Conservation (phyloP, 1,140 invertebrate genomes). For the Arctopsyche grandis region DNA sequence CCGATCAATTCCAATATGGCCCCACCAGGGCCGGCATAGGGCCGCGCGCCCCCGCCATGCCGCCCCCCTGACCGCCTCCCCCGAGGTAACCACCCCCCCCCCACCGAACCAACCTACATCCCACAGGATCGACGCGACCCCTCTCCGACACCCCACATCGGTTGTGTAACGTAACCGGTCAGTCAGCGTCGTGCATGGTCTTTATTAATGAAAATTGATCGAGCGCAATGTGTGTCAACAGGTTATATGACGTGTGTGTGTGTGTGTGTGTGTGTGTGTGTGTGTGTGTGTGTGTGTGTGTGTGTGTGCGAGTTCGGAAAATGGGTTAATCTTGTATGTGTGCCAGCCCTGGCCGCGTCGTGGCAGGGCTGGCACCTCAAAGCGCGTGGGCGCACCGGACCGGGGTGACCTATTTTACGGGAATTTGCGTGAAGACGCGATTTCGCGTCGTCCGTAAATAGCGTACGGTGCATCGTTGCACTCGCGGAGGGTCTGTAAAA, state of each 20-base stretch:
- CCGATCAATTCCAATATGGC: constrained; percentile 44
- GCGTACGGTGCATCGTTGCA: not conserved
- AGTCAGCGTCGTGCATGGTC: not conserved
- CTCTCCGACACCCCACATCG: not conserved
- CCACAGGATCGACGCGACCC: not conserved
- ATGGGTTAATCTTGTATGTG: not conserved
- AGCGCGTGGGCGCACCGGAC: not conserved
- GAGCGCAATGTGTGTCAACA: constrained; percentile 19
- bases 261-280: not conserved
- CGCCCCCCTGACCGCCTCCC: not conserved
- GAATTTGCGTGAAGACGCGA: not conserved
- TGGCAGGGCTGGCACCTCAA: not conserved
- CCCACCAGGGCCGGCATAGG: constrained; percentile 27
- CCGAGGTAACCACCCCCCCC: constrained; percentile 2
- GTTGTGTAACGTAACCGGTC: constrained; percentile 6
- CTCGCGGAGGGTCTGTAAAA: not conserved
- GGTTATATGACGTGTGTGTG: not conserved
- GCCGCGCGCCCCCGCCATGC: not conserved
- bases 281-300: no score
- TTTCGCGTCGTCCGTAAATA: not conserved
- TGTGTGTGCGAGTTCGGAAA: not conserved
- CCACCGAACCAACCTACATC: not conserved
- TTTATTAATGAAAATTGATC: not conserved
- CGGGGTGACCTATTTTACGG: not conserved
- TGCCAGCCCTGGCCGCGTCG: not conserved